These are phyloP conservation scores for Datnioides undecimradiatus DNA, from an alignment of 2,113 vertebrate genomes.

Conservation along the genomic window DNA sequence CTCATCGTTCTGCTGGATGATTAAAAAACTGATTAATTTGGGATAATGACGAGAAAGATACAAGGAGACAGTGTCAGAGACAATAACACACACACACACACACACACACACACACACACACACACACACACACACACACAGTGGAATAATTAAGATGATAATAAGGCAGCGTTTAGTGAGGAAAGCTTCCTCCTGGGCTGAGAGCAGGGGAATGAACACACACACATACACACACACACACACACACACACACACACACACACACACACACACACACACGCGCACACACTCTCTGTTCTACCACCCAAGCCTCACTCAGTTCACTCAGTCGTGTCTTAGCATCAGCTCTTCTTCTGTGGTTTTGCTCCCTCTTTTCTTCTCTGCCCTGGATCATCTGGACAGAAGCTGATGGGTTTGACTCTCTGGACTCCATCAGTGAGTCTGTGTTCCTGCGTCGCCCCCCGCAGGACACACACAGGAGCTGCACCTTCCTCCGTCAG, in stretches of 20 bases:
- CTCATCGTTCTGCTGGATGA: slow-evolving; percentile 81
- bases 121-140: slow-evolving; percentile 44
- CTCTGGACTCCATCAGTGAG: too few relatives aligned
- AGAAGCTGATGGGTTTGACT: too few relatives aligned
- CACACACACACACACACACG: slow-evolving; percentile 42
- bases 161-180: slow-evolving; percentile 80
- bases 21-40: slow-evolving; percentile 84
- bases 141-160: slow-evolving; percentile 83
- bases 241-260: slow-evolving; percentile 23
- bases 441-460: too few relatives aligned
- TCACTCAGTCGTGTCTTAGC: too few relatives aligned
- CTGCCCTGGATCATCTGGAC: too few relatives aligned
- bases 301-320: too few relatives aligned
- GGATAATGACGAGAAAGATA: slow-evolving; percentile 80
- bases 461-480: too few relatives aligned
- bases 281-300: too few relatives aligned
- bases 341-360: too few relatives aligned
- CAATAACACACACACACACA: too few relatives aligned
- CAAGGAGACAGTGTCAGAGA: slow-evolving; percentile 76
- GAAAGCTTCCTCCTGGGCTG: slow-evolving; percentile 69
- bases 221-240: slow-evolving; percentile 31
- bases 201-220: slow-evolving; percentile 1
- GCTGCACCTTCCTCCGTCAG: too few relatives aligned
- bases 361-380: too few relatives aligned
- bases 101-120: slow-evolving; percentile 51